Evolutionary conservation across 2,113 vertebrate species (phyloP).

Genomic region (Rhabdomys dilectus): DNA sequence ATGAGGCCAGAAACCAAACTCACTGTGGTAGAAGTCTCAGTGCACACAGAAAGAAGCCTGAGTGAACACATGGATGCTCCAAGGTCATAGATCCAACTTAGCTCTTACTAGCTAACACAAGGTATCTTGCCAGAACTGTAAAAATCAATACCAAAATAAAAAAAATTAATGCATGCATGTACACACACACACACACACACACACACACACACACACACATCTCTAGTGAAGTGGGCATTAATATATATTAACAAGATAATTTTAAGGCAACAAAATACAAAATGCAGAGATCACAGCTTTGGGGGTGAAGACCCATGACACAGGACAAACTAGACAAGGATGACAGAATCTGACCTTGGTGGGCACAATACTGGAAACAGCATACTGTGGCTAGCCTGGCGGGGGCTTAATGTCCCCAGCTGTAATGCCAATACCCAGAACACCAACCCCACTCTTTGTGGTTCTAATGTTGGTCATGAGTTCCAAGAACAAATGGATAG

Average conservation of each 20-base stretch:
- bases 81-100: not conserved
- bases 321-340: not conserved
- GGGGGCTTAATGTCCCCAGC: slow-evolving; percentile 65
- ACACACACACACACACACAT: not conserved
- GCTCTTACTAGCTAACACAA: slow-evolving; percentile 4
- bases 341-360: not conserved
- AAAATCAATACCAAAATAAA: slow-evolving; percentile 36
- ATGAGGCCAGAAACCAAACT: not conserved
- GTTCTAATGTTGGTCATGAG: slow-evolving; percentile 47
- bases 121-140: slow-evolving; percentile 38
- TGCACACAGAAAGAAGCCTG: not conserved
- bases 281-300: not conserved
- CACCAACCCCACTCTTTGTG: slow-evolving; percentile 54
- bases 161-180: not conserved
- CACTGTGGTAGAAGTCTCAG: not conserved
- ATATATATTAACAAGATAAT: not conserved
- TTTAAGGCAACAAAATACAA: slow-evolving; percentile 35
- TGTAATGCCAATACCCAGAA: slow-evolving; percentile 51
- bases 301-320: not conserved
- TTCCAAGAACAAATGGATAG: slow-evolving; percentile 58
- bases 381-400: not conserved
- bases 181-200: not conserved
- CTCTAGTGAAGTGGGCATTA: not conserved
- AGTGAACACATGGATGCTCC: not conserved
- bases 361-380: slow-evolving; percentile 43